Percentiles rank a stretch among this genome's conserved stretches.
These are phyloP conservation scores for Catocala fraxini DNA, from an alignment of 2,888 invertebrate genomes.

Conservation along the genomic window DNA sequence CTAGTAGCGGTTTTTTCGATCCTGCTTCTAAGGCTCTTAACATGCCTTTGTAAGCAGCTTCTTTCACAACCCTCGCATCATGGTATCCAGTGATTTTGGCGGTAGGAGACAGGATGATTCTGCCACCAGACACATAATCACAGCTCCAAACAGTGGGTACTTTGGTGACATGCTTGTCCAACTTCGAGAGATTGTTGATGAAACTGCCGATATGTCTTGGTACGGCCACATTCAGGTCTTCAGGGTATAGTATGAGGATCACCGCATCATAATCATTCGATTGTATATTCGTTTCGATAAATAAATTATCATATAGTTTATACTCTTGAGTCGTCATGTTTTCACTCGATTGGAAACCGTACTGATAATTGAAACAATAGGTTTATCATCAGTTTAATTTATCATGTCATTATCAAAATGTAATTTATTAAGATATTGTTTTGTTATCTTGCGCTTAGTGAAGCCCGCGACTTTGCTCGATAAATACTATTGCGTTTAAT, in stretches of 20 bases:
- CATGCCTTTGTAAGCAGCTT: conserved; percentile 93
- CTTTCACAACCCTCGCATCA: conserved; percentile 78
- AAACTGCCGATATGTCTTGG: conserved; percentile 77
- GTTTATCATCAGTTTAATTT: neutral
- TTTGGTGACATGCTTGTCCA: conserved; percentile 76
- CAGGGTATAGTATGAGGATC: conserved; percentile 87
- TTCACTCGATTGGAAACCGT: neutral
- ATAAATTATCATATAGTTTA: conserved; percentile 79
- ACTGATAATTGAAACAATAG: conserved; percentile 11
- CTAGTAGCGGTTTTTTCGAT: conserved; percentile 92
- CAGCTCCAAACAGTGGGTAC: conserved; percentile 89
- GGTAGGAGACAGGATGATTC: conserved; percentile 92
- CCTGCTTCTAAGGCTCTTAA: conserved; percentile 95
- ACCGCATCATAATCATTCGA: conserved; percentile 89
- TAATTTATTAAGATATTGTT: conserved; percentile 11
- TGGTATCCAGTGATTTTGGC: conserved; percentile 90
- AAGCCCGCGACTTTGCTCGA: neutral
- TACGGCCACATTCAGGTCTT: conserved; percentile 76
- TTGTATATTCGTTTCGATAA: conserved; percentile 77
- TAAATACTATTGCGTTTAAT: too few relatives aligned
- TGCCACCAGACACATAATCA: conserved; percentile 88
- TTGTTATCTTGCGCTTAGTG: neutral
- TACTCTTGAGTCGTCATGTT: conserved; percentile 48
- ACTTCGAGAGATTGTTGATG: conserved; percentile 62
- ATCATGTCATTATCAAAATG: too few relatives aligned